Evolutionary conservation across 92 coral and sea anemone genomes (phyloP).

Genomic region (Zoanthus gigantus): DNA sequence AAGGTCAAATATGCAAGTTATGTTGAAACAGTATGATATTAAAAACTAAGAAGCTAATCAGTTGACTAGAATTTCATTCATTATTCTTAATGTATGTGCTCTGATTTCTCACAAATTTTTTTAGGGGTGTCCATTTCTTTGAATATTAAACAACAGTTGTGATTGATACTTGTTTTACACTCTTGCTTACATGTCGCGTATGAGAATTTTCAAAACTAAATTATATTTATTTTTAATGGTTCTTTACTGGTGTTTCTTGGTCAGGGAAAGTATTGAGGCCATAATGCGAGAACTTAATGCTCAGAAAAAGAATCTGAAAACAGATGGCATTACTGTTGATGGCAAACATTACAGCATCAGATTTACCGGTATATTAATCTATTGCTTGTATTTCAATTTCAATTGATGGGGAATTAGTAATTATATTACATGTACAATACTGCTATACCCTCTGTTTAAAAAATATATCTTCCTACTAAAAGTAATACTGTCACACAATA

Average conservation of each 20-base stretch:
- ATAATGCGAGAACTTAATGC: constrained; percentile 10
- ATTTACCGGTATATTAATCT: not conserved
- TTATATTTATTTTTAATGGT: not conserved
- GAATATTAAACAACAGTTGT: not conserved
- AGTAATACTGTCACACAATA: too few species aligned
- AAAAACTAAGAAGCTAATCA: too few species aligned
- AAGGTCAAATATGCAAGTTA: not conserved
- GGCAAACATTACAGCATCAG: not conserved
- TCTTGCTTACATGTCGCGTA: not conserved
- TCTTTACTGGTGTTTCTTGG: not conserved
- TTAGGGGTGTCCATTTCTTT: not conserved
- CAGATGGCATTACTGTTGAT: not conserved
- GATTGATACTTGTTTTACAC: not conserved
- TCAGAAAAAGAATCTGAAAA: not conserved
- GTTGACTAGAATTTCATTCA: too few species aligned
- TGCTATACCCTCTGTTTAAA: too few species aligned
- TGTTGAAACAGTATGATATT: not conserved
- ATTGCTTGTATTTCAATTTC: too few species aligned
- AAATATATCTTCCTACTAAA: too few species aligned
- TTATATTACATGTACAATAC: too few species aligned
- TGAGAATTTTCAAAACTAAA: not conserved
- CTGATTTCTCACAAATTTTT: not conserved
- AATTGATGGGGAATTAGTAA: too few species aligned
- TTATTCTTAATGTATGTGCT: not conserved
- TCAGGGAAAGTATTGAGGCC: constrained; percentile 1